A percentile compares a stretch with the other conserved stretches of the same genome.
These are phyloP conservation scores for Drosophila percnosoma DNA, from an alignment of 2,888 invertebrate genomes.

Conservation along the genomic window DNA sequence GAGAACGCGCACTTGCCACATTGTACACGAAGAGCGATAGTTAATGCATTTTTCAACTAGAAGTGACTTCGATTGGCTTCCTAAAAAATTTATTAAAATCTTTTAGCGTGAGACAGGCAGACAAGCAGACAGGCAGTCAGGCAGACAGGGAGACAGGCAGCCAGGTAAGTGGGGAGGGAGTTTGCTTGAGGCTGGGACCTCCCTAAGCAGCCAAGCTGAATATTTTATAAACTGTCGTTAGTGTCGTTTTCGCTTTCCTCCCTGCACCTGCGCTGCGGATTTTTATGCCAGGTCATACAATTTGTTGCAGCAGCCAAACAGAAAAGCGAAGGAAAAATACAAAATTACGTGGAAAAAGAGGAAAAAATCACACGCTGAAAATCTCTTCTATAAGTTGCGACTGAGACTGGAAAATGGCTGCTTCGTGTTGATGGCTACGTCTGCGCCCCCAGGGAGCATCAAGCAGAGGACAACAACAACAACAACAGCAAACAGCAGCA, in stretches of 20 bases:
- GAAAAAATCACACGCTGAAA: slow-evolving; percentile 20
- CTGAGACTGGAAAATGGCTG: slow-evolving; percentile 65
- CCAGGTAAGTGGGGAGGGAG: neutral
- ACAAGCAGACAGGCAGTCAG: slow-evolving; percentile 11
- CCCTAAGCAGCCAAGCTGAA: slow-evolving; percentile 62
- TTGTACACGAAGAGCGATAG: slow-evolving; percentile 36
- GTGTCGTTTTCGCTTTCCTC: slow-evolving; percentile 28
- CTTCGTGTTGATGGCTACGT: slow-evolving; percentile 74
- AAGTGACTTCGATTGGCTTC: slow-evolving; percentile 77
- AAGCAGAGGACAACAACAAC: slow-evolving; percentile 9
- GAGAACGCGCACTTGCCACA: slow-evolving; percentile 46
- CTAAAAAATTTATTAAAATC: slow-evolving; percentile 78
- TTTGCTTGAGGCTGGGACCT: slow-evolving; percentile 6
- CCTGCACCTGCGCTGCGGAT: slow-evolving; percentile 1
- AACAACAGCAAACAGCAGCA: neutral
- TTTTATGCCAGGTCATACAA: slow-evolving; percentile 62
- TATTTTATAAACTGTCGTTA: slow-evolving; percentile 79
- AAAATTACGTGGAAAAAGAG: slow-evolving; percentile 47
- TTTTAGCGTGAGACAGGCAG: slow-evolving; percentile 60
- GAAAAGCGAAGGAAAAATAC: slow-evolving; percentile 21
- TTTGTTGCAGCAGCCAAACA: slow-evolving; percentile 64
- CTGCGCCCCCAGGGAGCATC: slow-evolving; percentile 67
- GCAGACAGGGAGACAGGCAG: neutral
- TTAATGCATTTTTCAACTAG: slow-evolving; percentile 72
- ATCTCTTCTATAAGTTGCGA: slow-evolving; percentile 44